Evolutionary conservation across 2,113 vertebrate species (phyloP), one percentile per base, ranked within the genome.

Genomic region (Leptobrachium ailaonicum): DNA sequence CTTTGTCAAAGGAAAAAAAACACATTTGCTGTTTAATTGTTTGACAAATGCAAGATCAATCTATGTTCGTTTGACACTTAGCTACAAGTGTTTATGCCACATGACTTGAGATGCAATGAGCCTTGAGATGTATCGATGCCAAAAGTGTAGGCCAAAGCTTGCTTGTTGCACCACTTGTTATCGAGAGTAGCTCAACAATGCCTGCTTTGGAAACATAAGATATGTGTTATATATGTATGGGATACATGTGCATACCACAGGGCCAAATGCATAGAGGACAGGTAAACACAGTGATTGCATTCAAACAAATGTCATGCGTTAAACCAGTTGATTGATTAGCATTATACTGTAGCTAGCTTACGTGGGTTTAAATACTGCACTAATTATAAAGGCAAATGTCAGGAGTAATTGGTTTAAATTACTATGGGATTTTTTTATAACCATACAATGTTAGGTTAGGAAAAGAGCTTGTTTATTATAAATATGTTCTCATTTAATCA

Each of bases 1-100:
- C 50, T 54, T 41, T 73, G 45, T 9, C 62, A 66, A 72, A 66
- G 11, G 6, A 14, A 43, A 73, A 80, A 74, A 68, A 32, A 41
- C 77, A 43, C 42, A 66, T 66, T 73, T 67, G 41, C 56, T 74
- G 42, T 60, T 58, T 74, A 80, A 80, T 71, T 66, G 63, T 74
- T 68, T 60, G 47, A 60, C 41, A 67, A 67, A 80, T 44, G n/a
- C 12, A 74, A 68, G 71, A 73, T 56, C 71, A 56, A 80, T 80
- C 73, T 80, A 68, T 74, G 66, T 80, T 73, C n/a, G 47, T 68
- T 67, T 67, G 71, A 80, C 78, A 66, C 64, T 60, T 44, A 67
- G 64, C 78, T 70, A 74, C 63, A 80, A 80, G 73, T 80, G 78
- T 80, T 80, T 80, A 80, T 80, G 50, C 78, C 50, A 67, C 71